Base-by-base conservation (phyloP, 2,797 vertebrate genomes). In the Apogon hyalosoma region DNA sequence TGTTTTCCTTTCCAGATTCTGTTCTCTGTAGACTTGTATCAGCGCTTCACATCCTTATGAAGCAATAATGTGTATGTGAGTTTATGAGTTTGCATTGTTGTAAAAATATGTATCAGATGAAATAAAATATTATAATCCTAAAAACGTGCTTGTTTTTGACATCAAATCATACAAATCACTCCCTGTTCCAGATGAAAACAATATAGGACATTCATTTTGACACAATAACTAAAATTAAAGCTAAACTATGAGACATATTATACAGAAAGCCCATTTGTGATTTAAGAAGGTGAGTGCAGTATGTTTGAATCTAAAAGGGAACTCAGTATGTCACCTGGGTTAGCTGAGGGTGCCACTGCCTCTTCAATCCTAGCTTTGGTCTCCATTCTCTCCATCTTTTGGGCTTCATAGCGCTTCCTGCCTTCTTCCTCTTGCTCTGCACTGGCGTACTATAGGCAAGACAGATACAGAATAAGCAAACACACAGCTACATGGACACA, bases 321-420 rank as follows among this genome's bases (percentile, higher is more conserved):
- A 21, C 19, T 12, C 11, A 13, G 14, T 12, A 41, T 16, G 4
- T 47, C 80, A 99, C 97, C 97, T 94, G 95, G 92, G 69, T 94
- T 94, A 43, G 90, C 75, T 52, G 92, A 42, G 0, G 94, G 88
- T 16, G 92, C 75, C 19, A 95, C 84, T n/a, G 92, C 36, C 0
- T 95, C 94, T 0, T 95, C 95, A 0, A 91, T 94, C 77, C 93
- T 93, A 45, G 93, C 93, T 79, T 96, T 97, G 4, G 94, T 97
- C 88, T 96, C 95, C 85, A 95, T 74, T 50, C 98, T 93, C 46
- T 96, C 95, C 66, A 93, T 80, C 82, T 98, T 99, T 88, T 99
- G 98, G 61, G 96, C 92, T 53, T 98, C 96, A 0, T 98, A 98
- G 45, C 97, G 95, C 68, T 95, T 95, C 71, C 84, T 95, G 31